A percentile compares a stretch with the other conserved stretches of the same genome.
These are phyloP conservation scores for Pseudococcus longispinus DNA, from an alignment of 2,888 invertebrate species.

Conservation along the genomic window DNA sequence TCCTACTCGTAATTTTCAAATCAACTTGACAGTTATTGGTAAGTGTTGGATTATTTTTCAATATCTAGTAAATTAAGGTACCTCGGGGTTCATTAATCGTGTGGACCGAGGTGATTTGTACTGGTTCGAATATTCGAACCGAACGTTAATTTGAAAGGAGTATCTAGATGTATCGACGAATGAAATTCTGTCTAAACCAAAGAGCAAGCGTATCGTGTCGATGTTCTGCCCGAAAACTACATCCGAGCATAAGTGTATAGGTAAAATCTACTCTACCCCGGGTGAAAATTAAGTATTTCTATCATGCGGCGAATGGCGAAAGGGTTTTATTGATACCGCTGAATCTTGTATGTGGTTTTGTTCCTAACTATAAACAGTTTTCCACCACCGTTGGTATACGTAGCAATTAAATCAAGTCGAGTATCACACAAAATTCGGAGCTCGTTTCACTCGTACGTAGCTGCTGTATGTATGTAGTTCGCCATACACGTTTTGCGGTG, in stretches of 20 bases:
- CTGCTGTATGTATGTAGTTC: neutral
- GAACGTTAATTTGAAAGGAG: neutral
- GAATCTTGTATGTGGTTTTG: slow-evolving; percentile 38
- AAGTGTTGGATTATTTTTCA: slow-evolving; percentile 60
- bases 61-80: neutral
- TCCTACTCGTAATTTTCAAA: slow-evolving; percentile 84
- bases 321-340: slow-evolving; percentile 36
- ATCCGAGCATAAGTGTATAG: neutral
- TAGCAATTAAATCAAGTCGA: slow-evolving; percentile 41
- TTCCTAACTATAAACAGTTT: slow-evolving; percentile 23
- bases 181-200: neutral
- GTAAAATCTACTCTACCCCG: neutral
- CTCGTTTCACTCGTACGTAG: neutral
- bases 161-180: neutral
- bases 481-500: neutral
- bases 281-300: slow-evolving; percentile 27
- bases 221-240: neutral
- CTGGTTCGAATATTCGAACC: neutral
- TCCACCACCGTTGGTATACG: neutral
- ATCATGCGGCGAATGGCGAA: neutral
- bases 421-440: neutral
- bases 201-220: neutral
- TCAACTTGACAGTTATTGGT: slow-evolving; percentile 69
- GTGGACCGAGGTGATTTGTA: neutral
- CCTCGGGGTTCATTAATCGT: neutral